phyloP scores from a whole-genome alignment of 2,888 invertebrate genomes.

The Proisotoma minuta region DNA sequence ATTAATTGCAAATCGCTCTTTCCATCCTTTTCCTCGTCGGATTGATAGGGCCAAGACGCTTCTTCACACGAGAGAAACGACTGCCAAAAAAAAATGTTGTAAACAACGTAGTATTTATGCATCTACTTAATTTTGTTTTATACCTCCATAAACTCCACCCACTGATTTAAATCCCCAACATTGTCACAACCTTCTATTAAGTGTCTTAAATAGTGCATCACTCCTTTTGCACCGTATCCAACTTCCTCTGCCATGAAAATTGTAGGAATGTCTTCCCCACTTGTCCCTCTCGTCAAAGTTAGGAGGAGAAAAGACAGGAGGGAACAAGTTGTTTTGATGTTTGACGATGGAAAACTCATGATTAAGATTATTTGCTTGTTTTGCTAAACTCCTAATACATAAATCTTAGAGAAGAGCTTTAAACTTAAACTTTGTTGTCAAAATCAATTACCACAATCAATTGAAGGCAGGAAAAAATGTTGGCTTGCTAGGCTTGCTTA shows the following conservation, averaged over 20 bases:
- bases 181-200: constrained; percentile 26
- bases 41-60: constrained; percentile 9
- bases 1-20: constrained; percentile 11
- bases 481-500: too few relatives aligned
- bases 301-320: background rate
- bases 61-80: constrained; percentile 28
- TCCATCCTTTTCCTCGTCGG: constrained; percentile 5
- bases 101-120: background rate
- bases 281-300: background rate
- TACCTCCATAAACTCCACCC: constrained; percentile 36
- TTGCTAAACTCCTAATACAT: too few relatives aligned
- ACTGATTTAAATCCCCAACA: constrained; percentile 23
- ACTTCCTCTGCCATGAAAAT: constrained; percentile 20
- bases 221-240: constrained; percentile 19
- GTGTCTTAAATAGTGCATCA: constrained; percentile 14
- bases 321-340: too few relatives aligned
- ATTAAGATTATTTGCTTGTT: too few relatives aligned
- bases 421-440: too few relatives aligned
- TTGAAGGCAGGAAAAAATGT: too few relatives aligned
- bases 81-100: constrained; percentile 8
- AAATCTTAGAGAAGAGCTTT: too few relatives aligned
- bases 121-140: background rate
- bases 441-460: too few relatives aligned
- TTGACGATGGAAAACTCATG: too few relatives aligned
- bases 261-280: background rate